phyloP scores from a whole-genome alignment of 2,888 invertebrate species.

The Xanthostigma xanthostigma region DNA sequence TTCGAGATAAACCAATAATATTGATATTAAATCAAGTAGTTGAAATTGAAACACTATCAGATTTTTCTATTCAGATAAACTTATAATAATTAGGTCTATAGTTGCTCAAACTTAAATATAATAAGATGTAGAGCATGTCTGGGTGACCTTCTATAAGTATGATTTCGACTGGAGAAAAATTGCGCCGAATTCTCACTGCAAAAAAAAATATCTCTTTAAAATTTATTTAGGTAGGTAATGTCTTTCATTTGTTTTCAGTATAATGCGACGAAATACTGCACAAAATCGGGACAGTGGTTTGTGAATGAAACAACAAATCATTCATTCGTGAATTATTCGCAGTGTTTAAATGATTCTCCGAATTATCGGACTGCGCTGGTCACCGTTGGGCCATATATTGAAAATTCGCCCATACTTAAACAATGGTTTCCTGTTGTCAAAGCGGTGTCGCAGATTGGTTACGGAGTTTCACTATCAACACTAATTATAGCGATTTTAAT shows the following conservation, averaged over 20 bases:
- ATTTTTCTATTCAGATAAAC: no score
- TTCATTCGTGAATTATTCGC: constrained; percentile 33
- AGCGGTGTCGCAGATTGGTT: constrained; percentile 35
- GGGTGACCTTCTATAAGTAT: no score
- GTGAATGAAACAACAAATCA: constrained; percentile 20
- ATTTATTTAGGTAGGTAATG: neutral
- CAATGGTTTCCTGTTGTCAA: constrained; percentile 36
- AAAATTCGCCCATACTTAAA: constrained; percentile 18
- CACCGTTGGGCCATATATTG: constrained; percentile 16
- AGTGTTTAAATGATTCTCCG: constrained; percentile 22
- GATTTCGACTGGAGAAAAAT: no score
- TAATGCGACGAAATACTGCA: constrained; percentile 31
- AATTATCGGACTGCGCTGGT: constrained; percentile 19
- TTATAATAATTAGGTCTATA: no score
- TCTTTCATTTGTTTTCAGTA: constrained; percentile 20
- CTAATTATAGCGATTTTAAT: constrained; percentile 34
- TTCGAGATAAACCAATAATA: no score
- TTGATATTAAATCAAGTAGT: no score
- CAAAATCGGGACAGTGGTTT: constrained; percentile 33
- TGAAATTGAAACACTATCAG: no score
- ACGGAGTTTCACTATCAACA: constrained; percentile 34
- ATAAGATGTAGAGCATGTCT: no score
- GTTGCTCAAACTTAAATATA: no score
- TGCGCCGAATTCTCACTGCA: no score
- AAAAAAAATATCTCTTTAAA: no score